Evolutionary conservation across 2,797 vertebrate genomes (phyloP).

Genomic region (Sebastes vulpes): DNA sequence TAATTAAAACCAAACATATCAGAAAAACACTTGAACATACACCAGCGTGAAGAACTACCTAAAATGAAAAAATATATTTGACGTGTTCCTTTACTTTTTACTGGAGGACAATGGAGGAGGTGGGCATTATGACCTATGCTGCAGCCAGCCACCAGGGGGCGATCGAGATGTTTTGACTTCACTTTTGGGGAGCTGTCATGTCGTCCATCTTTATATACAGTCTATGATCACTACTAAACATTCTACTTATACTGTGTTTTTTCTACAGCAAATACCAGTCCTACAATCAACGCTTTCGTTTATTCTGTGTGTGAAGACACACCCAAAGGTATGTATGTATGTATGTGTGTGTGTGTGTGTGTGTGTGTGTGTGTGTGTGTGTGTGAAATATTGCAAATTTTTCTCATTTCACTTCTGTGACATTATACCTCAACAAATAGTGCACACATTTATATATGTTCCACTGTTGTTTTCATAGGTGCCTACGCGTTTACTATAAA

Average conservation of each 20-base stretch:
- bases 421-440: not conserved
- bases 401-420: not conserved
- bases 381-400: not conserved
- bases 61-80: no score
- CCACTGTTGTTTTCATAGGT: constrained; percentile 68
- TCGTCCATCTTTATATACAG: no score
- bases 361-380: not conserved
- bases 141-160: no score
- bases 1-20: no score
- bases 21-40: no score
- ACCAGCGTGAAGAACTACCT: no score
- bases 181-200: no score
- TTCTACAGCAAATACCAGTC: constrained; percentile 54
- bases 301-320: constrained; percentile 58
- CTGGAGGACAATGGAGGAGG: no score
- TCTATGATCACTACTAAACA: not conserved
- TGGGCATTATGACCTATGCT: no score
- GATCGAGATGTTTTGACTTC: no score
- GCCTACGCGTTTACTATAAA: constrained; percentile 75
- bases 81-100: no score
- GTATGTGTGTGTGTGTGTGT: not conserved
- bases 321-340: constrained; percentile 30
- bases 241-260: constrained; percentile 3
- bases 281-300: not conserved
- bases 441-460: not conserved